Base-by-base conservation (phyloP, 2,113 vertebrate genomes). In the Hippocampus mohnikei region DNA sequence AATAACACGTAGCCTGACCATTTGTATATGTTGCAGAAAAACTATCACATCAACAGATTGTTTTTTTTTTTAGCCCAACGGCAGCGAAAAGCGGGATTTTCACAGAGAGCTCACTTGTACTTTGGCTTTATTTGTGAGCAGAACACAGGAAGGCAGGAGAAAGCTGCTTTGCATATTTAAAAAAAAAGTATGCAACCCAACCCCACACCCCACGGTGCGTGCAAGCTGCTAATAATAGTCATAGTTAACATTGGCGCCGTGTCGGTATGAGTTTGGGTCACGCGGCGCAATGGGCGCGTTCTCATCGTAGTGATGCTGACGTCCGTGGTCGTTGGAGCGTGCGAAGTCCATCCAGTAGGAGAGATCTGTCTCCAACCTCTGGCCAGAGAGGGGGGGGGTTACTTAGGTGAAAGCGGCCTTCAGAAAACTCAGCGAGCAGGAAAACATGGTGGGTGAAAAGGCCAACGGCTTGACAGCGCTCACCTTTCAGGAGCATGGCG, bases 311-410 rank as follows among this genome's bases (percentile, higher is more conserved):
- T 98, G 96, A 68, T 95, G 95, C 27, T 95, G 96, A 50, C 96
- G 93, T 0, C 94, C 94, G 0, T 95, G 94, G 68, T 96, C 95
- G 0, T 59, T 92, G 18, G 94, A 84, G 7, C 90, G 92, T 0
- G 90, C 86, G 1, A 94, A 63, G 83, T 93, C 95, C 78, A 88
- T 93, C 97, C 96, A 98, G 56, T 98, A 96, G 0, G 91, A 90
- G 56, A 96, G 82, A 66, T 98, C 95, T 0, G 95, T 77, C 90
- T 99, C 96, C 86, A 97, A 95, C 93, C 93, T 95, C 97, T 98
- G 91, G 7, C 15, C 71, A 75, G 20, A 41, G 42, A 29, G 44
- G 20, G 63, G n/a, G 64, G 8, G 20, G 5, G 37, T 0, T 29
- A 52, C 66, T 63, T 72, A 67, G 20, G 5, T 37, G 55, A 53